These are phyloP conservation scores for Crocuta crocuta DNA, from an alignment of 2,113 vertebrate species.

Conservation along the genomic window DNA sequence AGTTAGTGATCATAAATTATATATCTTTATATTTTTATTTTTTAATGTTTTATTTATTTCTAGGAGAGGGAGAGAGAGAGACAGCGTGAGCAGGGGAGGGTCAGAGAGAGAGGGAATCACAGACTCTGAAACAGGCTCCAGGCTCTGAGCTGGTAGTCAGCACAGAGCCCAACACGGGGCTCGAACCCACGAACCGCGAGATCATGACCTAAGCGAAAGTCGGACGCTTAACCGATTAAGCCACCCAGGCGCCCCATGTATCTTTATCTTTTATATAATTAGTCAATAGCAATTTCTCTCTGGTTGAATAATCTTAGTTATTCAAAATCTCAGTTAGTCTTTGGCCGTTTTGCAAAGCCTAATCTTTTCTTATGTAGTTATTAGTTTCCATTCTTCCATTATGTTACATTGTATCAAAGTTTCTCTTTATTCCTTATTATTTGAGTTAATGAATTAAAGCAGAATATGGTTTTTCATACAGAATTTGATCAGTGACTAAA, in stretches of 20 bases:
- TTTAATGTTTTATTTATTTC: too few species aligned
- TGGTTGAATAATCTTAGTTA: neutral
- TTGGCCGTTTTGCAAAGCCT: neutral
- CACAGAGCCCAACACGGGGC: too few species aligned
- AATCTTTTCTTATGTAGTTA: neutral
- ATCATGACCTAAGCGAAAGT: too few species aligned
- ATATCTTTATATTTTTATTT: neutral
- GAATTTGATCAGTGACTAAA: neutral
- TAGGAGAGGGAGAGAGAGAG: too few species aligned
- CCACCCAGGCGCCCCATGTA: neutral
- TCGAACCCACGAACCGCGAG: too few species aligned
- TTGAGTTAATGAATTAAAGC: neutral
- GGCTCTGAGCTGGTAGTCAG: too few species aligned
- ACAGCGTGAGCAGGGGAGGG: too few species aligned
- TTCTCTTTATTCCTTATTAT: neutral
- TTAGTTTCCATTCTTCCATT: neutral
- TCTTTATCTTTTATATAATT: constrained; percentile 29
- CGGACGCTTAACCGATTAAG: too few species aligned
- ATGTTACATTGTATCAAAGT: neutral
- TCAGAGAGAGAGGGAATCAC: too few species aligned
- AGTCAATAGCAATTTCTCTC: neutral
- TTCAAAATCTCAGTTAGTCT: neutral
- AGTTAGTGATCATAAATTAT: neutral
- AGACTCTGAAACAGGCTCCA: too few species aligned
- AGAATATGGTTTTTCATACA: neutral